phyloP scores from a whole-genome alignment of 1,140 invertebrate genomes.

The Drosophila repletoides region DNA sequence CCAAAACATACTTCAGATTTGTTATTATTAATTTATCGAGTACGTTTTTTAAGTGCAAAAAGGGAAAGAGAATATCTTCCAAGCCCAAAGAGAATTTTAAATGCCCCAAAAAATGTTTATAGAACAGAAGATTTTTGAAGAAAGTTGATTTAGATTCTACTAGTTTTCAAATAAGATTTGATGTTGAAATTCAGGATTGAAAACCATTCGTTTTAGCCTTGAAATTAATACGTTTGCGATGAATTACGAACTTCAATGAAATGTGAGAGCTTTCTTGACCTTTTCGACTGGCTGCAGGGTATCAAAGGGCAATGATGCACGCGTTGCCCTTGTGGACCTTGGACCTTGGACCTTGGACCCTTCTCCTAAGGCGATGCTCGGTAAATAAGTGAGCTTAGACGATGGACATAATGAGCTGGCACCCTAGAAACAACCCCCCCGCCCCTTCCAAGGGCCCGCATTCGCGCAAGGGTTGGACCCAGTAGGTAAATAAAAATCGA shows the following conservation, averaged over 20 bases:
- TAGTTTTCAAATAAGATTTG: too few species aligned
- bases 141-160: too few species aligned
- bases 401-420: constrained; percentile 39
- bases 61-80: too few species aligned
- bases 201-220: too few species aligned
- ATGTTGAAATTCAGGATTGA: too few species aligned
- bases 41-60: too few species aligned
- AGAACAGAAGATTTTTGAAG: too few species aligned
- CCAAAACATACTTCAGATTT: too few species aligned
- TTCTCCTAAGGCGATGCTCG: constrained; percentile 14
- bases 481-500: constrained; percentile 67
- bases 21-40: too few species aligned
- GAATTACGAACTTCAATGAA: not conserved
- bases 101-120: too few species aligned
- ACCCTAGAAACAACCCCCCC: not conserved
- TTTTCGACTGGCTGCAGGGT: not conserved
- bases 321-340: not conserved
- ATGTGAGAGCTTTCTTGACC: not conserved
- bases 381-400: constrained; percentile 35
- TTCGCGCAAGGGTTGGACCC: constrained; percentile 52
- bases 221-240: too few species aligned
- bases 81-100: too few species aligned
- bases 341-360: not conserved
- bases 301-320: not conserved
- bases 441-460: not conserved